A percentile compares a stretch with the other conserved stretches of the same genome.
These are phyloP conservation scores for Drosophila pallidifrons DNA, from an alignment of 1,140 invertebrate genomes.

Conservation along the genomic window DNA sequence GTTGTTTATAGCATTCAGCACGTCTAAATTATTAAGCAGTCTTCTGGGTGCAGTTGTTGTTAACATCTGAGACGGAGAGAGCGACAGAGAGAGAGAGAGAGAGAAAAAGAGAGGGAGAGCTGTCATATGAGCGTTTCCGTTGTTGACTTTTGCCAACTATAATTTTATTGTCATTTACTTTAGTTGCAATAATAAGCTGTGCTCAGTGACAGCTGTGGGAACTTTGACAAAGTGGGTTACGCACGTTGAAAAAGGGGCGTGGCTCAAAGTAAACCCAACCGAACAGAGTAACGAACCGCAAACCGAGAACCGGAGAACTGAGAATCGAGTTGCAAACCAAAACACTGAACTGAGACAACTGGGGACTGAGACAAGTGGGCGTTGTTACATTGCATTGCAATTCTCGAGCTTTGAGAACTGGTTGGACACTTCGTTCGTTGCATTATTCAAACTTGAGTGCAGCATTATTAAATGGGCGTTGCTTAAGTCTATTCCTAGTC, in stretches of 20 bases:
- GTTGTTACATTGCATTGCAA: slow-evolving; percentile 3
- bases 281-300: background rate
- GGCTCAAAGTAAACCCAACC: background rate
- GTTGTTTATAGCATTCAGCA: slow-evolving; percentile 2
- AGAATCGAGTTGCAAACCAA: background rate
- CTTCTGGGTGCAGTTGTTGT: background rate
- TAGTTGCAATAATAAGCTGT: slow-evolving; percentile 36
- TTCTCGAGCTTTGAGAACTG: background rate
- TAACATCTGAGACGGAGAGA: background rate
- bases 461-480: slow-evolving; percentile 14
- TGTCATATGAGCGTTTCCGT: slow-evolving; percentile 15
- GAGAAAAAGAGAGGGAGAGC: background rate
- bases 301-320: background rate
- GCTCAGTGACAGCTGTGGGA: slow-evolving; percentile 52
- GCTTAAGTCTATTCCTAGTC: background rate
- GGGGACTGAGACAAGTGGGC: background rate
- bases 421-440: background rate
- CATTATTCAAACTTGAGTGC: slow-evolving; percentile 1
- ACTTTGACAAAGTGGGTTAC: slow-evolving; percentile 31
- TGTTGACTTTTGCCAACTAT: slow-evolving; percentile 25
- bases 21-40: slow-evolving; percentile 12
- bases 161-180: slow-evolving; percentile 50
- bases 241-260: slow-evolving; percentile 3
- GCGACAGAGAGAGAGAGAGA: background rate
- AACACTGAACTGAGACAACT: background rate